phyloP scores from a whole-genome alignment of 2,797 vertebrate genomes.

The Hylomyscus alleni region DNA sequence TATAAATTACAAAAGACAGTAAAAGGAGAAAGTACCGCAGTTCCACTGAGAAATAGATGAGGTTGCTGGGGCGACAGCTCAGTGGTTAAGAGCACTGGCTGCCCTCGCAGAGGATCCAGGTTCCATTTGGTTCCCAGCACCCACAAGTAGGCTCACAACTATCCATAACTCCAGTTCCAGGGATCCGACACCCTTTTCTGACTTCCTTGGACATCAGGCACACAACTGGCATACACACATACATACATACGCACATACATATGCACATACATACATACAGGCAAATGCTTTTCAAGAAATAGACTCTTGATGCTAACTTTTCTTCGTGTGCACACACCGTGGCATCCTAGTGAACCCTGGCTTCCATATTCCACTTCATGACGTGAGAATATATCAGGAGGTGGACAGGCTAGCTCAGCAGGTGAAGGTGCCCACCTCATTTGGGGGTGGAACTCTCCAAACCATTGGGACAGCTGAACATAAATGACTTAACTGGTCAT shows the following conservation, averaged over 20 bases:
- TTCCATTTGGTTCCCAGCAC: neutral
- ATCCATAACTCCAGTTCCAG: neutral
- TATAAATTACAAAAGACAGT: neutral
- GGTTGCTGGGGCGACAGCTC: neutral
- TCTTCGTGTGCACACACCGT: neutral
- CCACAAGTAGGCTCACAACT: too few relatives aligned
- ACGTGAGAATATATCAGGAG: neutral
- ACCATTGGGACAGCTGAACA: neutral
- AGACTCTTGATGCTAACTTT: neutral
- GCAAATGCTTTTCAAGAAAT: neutral
- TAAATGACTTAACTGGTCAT: neutral
- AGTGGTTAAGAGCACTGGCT: neutral
- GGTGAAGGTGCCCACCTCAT: neutral
- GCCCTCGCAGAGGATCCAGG: neutral
- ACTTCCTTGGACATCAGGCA: neutral
- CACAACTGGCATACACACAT: neutral
- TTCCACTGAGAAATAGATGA: neutral
- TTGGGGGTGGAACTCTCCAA: neutral
- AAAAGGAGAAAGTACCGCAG: slow-evolving; percentile 30
- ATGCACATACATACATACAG: too few relatives aligned
- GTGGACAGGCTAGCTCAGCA: neutral
- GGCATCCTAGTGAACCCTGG: neutral
- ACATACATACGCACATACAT: neutral
- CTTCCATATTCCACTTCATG: neutral
- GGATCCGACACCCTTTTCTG: neutral